Percentiles rank a stretch among this genome's conserved stretches.
Evolutionary conservation across 1,140 invertebrate species (phyloP).

Genomic region (Cylas formicarius): DNA sequence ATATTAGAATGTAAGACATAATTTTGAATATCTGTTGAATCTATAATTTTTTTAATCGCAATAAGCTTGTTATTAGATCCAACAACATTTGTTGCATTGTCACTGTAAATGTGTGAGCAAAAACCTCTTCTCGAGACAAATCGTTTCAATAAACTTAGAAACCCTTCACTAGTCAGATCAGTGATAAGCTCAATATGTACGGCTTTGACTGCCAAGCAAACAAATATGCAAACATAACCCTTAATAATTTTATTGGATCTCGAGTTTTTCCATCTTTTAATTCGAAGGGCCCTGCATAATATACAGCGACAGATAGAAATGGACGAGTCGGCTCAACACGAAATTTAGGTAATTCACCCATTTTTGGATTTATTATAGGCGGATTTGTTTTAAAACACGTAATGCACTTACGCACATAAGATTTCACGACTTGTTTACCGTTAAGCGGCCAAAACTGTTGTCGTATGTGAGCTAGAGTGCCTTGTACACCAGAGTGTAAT

Average conservation of each 20-base stretch:
- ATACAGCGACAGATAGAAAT: constrained; percentile 30
- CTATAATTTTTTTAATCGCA: constrained; percentile 2
- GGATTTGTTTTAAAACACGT: constrained; percentile 19
- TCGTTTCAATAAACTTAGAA: constrained; percentile 25
- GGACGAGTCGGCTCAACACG: constrained; percentile 27
- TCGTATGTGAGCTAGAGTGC: constrained; percentile 9
- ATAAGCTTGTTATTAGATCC: constrained; percentile 8
- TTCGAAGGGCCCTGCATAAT: constrained; percentile 22
- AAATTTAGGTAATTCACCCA: constrained; percentile 37
- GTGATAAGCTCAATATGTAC: constrained; percentile 12
- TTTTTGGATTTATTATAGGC: constrained; percentile 19
- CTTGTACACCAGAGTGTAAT: constrained; percentile 19
- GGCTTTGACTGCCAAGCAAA: constrained; percentile 16
- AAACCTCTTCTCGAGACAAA: constrained; percentile 34
- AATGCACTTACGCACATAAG: constrained; percentile 23
- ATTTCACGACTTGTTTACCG: constrained; percentile 25
- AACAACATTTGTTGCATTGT: constrained; percentile 17
- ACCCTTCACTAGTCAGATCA: constrained; percentile 9
- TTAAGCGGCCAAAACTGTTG: constrained; percentile 25
- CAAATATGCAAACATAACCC: constrained; percentile 13
- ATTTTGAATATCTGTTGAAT: not conserved
- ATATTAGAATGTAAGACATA: constrained; percentile 7
- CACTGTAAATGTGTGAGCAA: constrained; percentile 27
- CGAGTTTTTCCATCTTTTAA: constrained; percentile 11
- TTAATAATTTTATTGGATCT: constrained; percentile 6